Conservation (phyloP, 2,113 vertebrate genomes). For the Oncorhynchus mykiss region DNA sequence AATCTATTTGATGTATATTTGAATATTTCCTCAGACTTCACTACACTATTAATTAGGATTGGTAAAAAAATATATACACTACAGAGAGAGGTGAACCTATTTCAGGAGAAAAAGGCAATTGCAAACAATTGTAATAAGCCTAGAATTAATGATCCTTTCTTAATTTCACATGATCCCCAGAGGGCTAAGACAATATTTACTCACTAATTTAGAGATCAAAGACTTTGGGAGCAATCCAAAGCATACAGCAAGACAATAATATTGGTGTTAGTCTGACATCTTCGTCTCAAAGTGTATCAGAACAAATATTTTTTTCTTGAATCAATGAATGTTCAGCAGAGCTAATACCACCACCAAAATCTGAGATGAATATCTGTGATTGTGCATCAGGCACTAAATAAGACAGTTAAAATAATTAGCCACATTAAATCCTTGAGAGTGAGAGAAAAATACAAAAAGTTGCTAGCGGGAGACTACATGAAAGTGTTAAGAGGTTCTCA, state of each 20-base stretch:
- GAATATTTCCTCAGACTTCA: too few relatives aligned
- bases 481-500: neutral
- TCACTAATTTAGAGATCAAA: slow-evolving; percentile 14
- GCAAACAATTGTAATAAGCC: too few relatives aligned
- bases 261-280: neutral
- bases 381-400: neutral
- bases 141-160: neutral
- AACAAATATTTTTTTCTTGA: neutral
- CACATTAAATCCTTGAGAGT: slow-evolving; percentile 1
- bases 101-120: too few relatives aligned
- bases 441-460: neutral
- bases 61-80: neutral
- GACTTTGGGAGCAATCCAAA: slow-evolving; percentile 8
- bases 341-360: neutral
- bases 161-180: slow-evolving; percentile 1
- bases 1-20: too few relatives aligned
- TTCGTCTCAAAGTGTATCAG: neutral
- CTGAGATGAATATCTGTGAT: neutral
- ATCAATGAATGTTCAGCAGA: too few relatives aligned
- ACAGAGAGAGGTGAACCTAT: too few relatives aligned
- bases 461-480: neutral
- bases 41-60: too few relatives aligned
- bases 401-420: slow-evolving; percentile 20
- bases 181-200: slow-evolving; percentile 3
- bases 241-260: neutral